Base-by-base conservation (phyloP, 2,888 invertebrate genomes). In the Andrena dorsata region DNA sequence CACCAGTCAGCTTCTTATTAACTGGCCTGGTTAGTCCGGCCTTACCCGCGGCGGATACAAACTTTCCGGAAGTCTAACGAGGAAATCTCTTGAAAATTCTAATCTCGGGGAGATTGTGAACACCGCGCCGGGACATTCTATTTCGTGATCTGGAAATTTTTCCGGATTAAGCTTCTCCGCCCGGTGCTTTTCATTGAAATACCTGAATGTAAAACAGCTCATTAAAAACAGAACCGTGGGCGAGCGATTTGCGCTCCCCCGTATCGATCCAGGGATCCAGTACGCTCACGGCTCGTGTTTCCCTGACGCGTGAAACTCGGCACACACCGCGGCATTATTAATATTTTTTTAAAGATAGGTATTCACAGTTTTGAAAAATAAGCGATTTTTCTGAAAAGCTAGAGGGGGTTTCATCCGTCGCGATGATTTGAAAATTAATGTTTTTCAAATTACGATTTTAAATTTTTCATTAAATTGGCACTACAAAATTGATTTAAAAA, bases 21-120 rank as follows among this genome's bases (percentile, higher is more conserved):
- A 83, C 82, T 80, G 75, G 82, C 79, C 82, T 69, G 71, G 85
- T 83, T 75, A 64, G 87, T 71, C 82, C 72, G 41, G 51, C 41
- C 70, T 86, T 73, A 75, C 77, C 80, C n/a, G 73, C 63, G 69
- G 58, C 76, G 51, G 78, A 78, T 76, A 77, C 77, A 76, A 87
- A 87, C 75, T 86, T 83, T 35, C 71, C 76, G 26, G 26, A 68
- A 83, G 77, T 85, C 75, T 75, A 71, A 78, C 58, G 65, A 78
- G 75, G 58, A 68, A 75, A 75, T 64, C 82, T 72, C 71, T 63
- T 41, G 78, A 82, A 82, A 78, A 78, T 83, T 82, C 74, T 78
- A 82, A 82, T 83, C 75, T 20, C 3, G 56, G 2, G 70, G 8
- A 68, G 74, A 64, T 28, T 32, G 70, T 10, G 61, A 5, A 49